These are phyloP conservation scores for Pachycephus smyrnensis DNA, from an alignment of 2,888 invertebrate species.

Conservation along the genomic window DNA sequence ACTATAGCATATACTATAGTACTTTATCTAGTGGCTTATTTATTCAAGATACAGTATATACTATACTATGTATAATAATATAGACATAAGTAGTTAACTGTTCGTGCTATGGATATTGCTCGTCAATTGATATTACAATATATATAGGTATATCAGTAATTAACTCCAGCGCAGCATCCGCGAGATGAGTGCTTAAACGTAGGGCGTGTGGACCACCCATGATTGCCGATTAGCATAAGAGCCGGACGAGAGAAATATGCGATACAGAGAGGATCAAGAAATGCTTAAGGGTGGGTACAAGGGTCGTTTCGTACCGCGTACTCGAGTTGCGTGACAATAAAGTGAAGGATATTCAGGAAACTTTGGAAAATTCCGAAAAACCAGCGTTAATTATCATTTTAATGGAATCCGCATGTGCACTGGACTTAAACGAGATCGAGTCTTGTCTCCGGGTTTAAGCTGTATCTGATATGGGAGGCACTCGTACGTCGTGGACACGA, in stretches of 20 bases:
- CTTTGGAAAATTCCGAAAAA: background rate
- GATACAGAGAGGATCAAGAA: background rate
- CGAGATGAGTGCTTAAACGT: slow-evolving; percentile 23
- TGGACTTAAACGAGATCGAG: background rate
- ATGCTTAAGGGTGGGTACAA: background rate
- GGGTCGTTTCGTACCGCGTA: background rate
- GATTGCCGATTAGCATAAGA: slow-evolving; percentile 49
- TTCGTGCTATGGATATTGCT: background rate
- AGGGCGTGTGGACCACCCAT: slow-evolving; percentile 46
- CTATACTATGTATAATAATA: background rate
- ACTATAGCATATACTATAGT: background rate
- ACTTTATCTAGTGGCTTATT: background rate
- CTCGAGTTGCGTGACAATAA: background rate
- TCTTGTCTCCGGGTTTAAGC: background rate
- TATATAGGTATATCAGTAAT: background rate
- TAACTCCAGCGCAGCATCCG: slow-evolving; percentile 24
- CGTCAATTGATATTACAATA: background rate
- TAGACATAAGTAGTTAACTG: background rate
- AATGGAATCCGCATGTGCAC: background rate
- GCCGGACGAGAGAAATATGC: slow-evolving; percentile 24
- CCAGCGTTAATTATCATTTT: background rate
- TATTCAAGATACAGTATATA: background rate
- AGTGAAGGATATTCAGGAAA: background rate
- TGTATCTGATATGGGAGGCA: background rate
- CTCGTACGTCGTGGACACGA: background rate